Evolutionary conservation across 1,140 invertebrate genomes (phyloP).

Genomic region (Bilobella aurantiaca): DNA sequence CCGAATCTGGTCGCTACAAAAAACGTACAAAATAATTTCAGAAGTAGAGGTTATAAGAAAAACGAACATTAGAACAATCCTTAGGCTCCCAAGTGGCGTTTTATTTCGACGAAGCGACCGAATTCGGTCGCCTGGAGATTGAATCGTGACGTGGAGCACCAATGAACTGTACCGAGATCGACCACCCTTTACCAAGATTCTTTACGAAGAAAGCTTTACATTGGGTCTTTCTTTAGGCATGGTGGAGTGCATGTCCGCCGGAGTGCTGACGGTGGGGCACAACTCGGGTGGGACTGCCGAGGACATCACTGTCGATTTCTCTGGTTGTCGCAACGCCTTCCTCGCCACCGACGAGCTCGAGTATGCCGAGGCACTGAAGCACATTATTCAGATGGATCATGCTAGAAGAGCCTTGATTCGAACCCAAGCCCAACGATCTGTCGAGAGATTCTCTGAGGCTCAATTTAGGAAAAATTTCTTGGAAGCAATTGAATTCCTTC

Average conservation of each 20-base stretch:
- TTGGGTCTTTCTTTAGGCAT: constrained; percentile 50
- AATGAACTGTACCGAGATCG: constrained; percentile 1
- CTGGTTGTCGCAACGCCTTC: constrained; percentile 63
- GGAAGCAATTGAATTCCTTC: constrained; percentile 24
- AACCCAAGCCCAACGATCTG: constrained; percentile 64
- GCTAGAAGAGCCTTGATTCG: constrained; percentile 54
- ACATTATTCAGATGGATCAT: constrained; percentile 57
- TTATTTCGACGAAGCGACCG: no score
- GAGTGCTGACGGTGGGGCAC: constrained; percentile 87
- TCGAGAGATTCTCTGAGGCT: constrained; percentile 61
- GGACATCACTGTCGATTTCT: constrained; percentile 72
- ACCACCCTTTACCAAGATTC: neutral
- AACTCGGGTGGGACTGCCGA: constrained; percentile 83
- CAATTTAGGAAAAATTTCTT: constrained; percentile 28
- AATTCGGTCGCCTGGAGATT: no score
- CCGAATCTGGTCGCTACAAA: no score
- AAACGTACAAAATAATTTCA: no score
- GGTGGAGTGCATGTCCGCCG: constrained; percentile 96
- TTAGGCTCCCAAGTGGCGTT: no score
- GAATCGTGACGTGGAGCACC: neutral
- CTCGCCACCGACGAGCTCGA: constrained; percentile 66
- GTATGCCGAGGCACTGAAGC: constrained; percentile 65
- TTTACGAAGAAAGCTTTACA: neutral
- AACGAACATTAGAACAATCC: no score
- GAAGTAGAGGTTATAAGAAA: no score